phyloP scores from a whole-genome alignment of 2,888 invertebrate species.

The Lysandra bellargus region DNA sequence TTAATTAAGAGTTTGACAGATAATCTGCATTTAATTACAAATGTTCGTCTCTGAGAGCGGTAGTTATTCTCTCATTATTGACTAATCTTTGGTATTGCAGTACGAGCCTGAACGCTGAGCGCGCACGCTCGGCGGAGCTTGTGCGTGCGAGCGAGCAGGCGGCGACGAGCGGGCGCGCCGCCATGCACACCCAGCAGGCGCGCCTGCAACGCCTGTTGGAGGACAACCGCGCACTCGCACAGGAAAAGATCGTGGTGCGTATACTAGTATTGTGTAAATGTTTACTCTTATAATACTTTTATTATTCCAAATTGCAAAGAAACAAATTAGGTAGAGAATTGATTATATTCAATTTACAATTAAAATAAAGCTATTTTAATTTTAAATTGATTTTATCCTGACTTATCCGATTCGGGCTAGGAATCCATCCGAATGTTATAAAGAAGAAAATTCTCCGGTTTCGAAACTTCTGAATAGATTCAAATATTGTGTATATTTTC shows the following conservation, averaged over 20 bases:
- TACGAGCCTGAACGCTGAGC: conserved; percentile 84
- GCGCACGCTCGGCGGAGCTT: conserved; percentile 76
- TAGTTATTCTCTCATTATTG: neutral
- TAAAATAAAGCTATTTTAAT: too few species aligned
- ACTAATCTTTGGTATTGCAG: conserved; percentile 44
- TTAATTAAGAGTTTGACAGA: too few species aligned
- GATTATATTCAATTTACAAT: too few species aligned
- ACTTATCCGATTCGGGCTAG: neutral
- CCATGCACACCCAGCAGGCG: conserved; percentile 82
- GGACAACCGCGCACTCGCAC: conserved; percentile 82
- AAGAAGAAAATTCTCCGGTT: neutral
- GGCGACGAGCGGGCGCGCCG: conserved; percentile 75
- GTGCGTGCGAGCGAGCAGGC: conserved; percentile 82
- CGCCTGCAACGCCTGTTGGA: conserved; percentile 82
- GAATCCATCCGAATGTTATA: neutral
- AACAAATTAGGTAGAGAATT: too few species aligned
- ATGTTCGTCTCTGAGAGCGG: neutral
- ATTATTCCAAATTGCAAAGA: neutral
- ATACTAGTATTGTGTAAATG: neutral
- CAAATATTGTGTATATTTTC: conserved; percentile 33
- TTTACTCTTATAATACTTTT: neutral
- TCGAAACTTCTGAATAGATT: neutral
- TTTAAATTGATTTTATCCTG: too few species aligned
- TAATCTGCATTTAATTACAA: too few species aligned
- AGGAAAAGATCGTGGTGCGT: conserved; percentile 81